phyloP scores from a whole-genome alignment of 2,113 vertebrate species.

The Neoarius graeffei region DNA sequence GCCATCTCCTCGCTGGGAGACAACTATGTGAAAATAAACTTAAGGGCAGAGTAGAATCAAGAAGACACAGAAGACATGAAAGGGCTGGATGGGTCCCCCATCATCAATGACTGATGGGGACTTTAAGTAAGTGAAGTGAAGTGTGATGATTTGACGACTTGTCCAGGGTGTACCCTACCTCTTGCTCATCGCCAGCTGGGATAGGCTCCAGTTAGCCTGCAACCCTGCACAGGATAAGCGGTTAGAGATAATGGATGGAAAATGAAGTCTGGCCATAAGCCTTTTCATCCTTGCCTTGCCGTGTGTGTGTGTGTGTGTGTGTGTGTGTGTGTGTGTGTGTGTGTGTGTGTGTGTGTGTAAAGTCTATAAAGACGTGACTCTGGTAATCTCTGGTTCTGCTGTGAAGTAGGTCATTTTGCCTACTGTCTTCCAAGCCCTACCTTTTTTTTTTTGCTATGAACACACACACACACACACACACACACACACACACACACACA shows the following conservation, averaged over 20 bases:
- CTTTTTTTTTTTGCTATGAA: conserved; percentile 12
- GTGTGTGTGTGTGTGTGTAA: conserved; percentile 11
- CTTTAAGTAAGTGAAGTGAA: too few relatives aligned
- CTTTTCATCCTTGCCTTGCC: neutral
- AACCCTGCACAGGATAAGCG: too few relatives aligned
- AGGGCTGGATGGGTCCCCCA: too few relatives aligned
- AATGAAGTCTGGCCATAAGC: neutral
- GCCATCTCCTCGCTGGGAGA: too few relatives aligned
- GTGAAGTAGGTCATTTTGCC: conserved; percentile 50
- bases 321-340: conserved; percentile 12
- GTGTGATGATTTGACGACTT: neutral
- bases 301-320: conserved; percentile 11
- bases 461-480: too few relatives aligned
- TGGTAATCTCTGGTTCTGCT: conserved; percentile 49
- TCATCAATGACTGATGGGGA: too few relatives aligned
- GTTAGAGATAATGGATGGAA: neutral
- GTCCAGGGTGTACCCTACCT: too few relatives aligned
- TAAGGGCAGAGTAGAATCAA: too few relatives aligned
- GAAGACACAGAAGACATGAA: too few relatives aligned
- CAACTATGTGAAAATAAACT: too few relatives aligned
- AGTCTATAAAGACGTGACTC: conserved; percentile 21
- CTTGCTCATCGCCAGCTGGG: too few relatives aligned
- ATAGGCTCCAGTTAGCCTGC: too few relatives aligned
- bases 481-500: conserved; percentile 33
- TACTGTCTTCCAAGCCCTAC: conserved; percentile 19